Evolutionary conservation across 1,140 invertebrate species (phyloP), one percentile per base, ranked within the genome.

Genomic region (Aphaenogaster rudis): DNA sequence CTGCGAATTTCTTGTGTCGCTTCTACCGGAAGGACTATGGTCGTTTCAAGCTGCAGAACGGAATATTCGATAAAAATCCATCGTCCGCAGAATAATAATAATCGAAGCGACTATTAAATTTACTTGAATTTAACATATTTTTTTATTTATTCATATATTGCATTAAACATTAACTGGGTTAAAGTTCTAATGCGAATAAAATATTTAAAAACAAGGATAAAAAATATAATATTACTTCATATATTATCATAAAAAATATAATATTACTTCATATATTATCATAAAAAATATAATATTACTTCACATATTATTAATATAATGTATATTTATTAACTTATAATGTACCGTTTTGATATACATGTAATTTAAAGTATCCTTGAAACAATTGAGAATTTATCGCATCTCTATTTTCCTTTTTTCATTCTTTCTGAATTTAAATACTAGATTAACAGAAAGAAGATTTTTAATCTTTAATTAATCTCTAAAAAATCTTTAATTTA

Each of bases 1-100:
- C 13, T 64, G 61, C 74, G 48, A 79, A 64, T 79, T 86, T 79
- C 82, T 79, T 86, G 50, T 52, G 82, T 72, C 67, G 42, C 59
- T 48, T 39, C 28, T 7, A 48, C 4, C 28, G 13, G 39, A 48
- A 67, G 33, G 28, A 28, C 5, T n/a, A 33, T 7, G 17, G 11
- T 36, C 42, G 17, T 48, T 82, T 72, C 33, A 45, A 57, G 15
- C 50, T n/a, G 50, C n/a, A 50, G 64, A 63, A 33, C 42, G 52
- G 11, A 57, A 82, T 59, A 39, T 71, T 13, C 36, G n/a, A 50
- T 50, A 45, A 72, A 72, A 72, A 82, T 72, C 17, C 4, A 52
- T 80, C n/a, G 7, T 69, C 15, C 21, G 13, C 4, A 13, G 36
- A 9, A 17, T 42, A 80, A 15, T 78, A 39, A 39, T 8, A 21